A percentile compares a stretch with the other conserved stretches of the same genome.
Evolutionary conservation across 1,140 invertebrate genomes (phyloP).

Genomic region (Drosophila baimaii): DNA sequence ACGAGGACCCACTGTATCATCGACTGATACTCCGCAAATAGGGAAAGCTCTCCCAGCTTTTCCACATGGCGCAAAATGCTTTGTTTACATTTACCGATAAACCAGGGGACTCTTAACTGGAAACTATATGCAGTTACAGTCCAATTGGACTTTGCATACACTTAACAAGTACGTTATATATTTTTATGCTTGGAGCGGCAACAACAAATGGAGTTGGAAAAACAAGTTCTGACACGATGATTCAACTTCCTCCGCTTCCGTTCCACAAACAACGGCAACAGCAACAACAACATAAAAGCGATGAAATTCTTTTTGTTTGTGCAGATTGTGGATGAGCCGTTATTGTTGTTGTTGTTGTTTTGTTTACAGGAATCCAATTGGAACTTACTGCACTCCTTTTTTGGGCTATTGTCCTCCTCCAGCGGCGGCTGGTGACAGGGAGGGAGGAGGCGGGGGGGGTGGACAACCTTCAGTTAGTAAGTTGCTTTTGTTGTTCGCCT

Average conservation of each 20-base stretch:
- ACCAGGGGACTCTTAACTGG: slow-evolving; percentile 30
- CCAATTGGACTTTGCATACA: slow-evolving; percentile 40
- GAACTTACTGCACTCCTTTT: slow-evolving; percentile 38
- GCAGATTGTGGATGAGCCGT: slow-evolving; percentile 43
- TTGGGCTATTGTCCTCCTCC: slow-evolving; percentile 16
- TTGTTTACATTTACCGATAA: slow-evolving; percentile 74
- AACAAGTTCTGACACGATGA: slow-evolving; percentile 77
- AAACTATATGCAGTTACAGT: slow-evolving; percentile 18
- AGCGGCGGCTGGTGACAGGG: background rate
- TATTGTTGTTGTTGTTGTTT: slow-evolving; percentile 21
- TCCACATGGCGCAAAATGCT: slow-evolving; percentile 50
- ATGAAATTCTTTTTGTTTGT: slow-evolving; percentile 43
- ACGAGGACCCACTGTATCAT: background rate
- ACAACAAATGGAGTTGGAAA: slow-evolving; percentile 47
- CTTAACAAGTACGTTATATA: background rate
- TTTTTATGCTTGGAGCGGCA: slow-evolving; percentile 58
- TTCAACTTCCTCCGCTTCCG: slow-evolving; percentile 67
- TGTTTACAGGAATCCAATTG: slow-evolving; percentile 61
- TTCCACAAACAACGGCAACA: slow-evolving; percentile 13
- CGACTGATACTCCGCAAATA: background rate
- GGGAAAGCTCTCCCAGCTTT: background rate
- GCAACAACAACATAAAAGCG: background rate
- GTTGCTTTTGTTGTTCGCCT: slow-evolving; percentile 47
- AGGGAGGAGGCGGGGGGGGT: background rate
- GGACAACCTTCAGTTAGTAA: slow-evolving; percentile 35